Evolutionary conservation across 2,797 vertebrate species (phyloP), one percentile per base, ranked within the genome.

Genomic region (Sebastes cheni): DNA sequence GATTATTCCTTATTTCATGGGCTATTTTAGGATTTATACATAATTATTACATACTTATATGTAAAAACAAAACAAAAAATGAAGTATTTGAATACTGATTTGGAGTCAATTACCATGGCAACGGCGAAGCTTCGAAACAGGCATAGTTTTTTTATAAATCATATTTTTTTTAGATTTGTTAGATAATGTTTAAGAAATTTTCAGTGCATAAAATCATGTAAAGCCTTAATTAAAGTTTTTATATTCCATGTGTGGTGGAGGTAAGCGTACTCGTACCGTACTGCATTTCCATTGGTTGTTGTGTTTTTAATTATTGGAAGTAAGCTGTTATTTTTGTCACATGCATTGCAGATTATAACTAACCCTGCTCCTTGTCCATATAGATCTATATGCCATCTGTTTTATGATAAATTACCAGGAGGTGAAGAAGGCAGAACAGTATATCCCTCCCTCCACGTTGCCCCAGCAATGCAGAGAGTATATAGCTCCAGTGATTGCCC

Each of bases 341-440:
- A 60, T 54, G 52, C 8, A 5, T 8, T 27, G 27, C n/a, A 58
- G 34, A 73, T 20, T 29, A 29, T 20, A 67, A 58, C n/a, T 36
- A 27, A 20, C 67, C 8, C 54, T 25, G 39, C 29, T 67, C 23
- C 39, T 34, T 16, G 46, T 70, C 75, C 39, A 69, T 59, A 80
- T 22, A 70, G 18, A 82, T 61, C 36, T 22, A 60, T 36, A 8
- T 54, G 67, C 67, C 65, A 69, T 72, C 68, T 50, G 13, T 71
- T 85, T 78, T 67, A 81, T 83, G 82, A 86, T 39, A 64, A 59
- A 86, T 16, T 58, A 85, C 75, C 74, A 68, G 20, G 42, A 84
- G 82, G 79, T 81, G 60, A 83, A 73, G 76, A 65, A 54, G 61
- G 79, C 72, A 73, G 18, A 50, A 54, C 25, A 67, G 20, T 58